Conservation (phyloP, 2,888 invertebrate genomes). For the Cyclophora albipunctata region DNA sequence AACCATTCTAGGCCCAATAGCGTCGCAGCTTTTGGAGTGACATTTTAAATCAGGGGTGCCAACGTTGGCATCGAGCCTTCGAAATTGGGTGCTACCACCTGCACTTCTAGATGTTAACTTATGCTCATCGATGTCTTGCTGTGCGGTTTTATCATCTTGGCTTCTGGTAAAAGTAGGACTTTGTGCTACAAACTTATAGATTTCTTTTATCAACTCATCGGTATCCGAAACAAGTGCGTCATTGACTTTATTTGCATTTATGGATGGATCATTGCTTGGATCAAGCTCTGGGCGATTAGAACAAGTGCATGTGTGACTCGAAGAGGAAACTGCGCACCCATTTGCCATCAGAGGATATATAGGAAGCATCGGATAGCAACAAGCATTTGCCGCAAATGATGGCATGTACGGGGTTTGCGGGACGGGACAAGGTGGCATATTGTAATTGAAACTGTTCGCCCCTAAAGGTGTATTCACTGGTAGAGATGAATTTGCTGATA, state of each 20-base stretch:
- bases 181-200: conserved; percentile 55
- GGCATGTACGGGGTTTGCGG: conserved; percentile 31
- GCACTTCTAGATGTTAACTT: conserved; percentile 40
- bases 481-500: too few relatives aligned
- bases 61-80: conserved; percentile 48
- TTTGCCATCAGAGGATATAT: conserved; percentile 55
- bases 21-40: conserved; percentile 63
- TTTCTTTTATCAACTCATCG: conserved; percentile 59
- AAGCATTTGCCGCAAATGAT: conserved; percentile 38
- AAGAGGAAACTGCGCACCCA: conserved; percentile 39
- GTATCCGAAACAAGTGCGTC: conserved; percentile 37
- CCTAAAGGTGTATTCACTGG: conserved; percentile 4
- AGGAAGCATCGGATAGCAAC: conserved; percentile 55
- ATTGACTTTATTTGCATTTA: conserved; percentile 14
- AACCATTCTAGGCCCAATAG: conserved; percentile 39
- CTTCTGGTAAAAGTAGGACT: conserved; percentile 29
- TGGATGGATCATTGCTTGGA: too few relatives aligned
- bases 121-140: not conserved
- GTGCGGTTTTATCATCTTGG: conserved; percentile 10
- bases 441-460: conserved; percentile 33
- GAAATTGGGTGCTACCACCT: conserved; percentile 36
- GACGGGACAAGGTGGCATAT: conserved; percentile 24
- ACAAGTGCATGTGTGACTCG: conserved; percentile 39
- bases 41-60: conserved; percentile 48
- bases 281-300: too few relatives aligned